phyloP scores from a whole-genome alignment of 2,797 vertebrate species.

The Clarias platycephalus region DNA sequence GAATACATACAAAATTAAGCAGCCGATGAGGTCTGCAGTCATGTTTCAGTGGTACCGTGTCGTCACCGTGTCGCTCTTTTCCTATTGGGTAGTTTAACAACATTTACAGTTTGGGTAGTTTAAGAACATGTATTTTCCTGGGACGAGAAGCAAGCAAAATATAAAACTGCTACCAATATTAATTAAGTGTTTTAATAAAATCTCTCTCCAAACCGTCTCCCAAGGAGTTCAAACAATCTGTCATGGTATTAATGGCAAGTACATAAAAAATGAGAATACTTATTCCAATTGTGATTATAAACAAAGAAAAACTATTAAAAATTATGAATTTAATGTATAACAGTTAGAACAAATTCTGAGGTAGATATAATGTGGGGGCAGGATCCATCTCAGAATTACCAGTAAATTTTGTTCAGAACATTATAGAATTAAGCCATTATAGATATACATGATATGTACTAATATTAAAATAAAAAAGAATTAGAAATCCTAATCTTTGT shows the following conservation, averaged over 20 bases:
- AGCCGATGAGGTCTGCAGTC: conserved; percentile 46
- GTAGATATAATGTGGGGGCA: conserved; percentile 63
- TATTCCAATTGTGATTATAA: neutral
- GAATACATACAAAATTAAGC: conserved; percentile 48
- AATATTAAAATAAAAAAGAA: neutral
- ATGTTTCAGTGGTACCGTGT: conserved; percentile 54
- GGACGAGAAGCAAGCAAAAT: conserved; percentile 30
- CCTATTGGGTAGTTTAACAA: conserved; percentile 35
- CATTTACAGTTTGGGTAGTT: conserved; percentile 23
- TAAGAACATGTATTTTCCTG: neutral
- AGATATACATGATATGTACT: too few species aligned
- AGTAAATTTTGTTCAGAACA: neutral
- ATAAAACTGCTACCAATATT: conserved; percentile 20
- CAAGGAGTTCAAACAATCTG: conserved; percentile 6
- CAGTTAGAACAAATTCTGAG: conserved; percentile 66
- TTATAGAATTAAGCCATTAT: neutral
- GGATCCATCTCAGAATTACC: conserved; percentile 23
- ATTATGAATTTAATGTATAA: conserved; percentile 13
- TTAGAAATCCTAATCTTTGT: conserved; percentile 2
- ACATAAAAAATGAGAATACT: conserved; percentile 12
- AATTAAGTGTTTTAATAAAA: neutral
- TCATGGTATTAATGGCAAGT: conserved; percentile 17
- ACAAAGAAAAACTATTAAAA: neutral
- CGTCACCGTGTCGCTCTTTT: conserved; percentile 39
- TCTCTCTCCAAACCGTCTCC: neutral